Conservation (phyloP, 1,140 invertebrate species). For the Plutomurus gul region DNA sequence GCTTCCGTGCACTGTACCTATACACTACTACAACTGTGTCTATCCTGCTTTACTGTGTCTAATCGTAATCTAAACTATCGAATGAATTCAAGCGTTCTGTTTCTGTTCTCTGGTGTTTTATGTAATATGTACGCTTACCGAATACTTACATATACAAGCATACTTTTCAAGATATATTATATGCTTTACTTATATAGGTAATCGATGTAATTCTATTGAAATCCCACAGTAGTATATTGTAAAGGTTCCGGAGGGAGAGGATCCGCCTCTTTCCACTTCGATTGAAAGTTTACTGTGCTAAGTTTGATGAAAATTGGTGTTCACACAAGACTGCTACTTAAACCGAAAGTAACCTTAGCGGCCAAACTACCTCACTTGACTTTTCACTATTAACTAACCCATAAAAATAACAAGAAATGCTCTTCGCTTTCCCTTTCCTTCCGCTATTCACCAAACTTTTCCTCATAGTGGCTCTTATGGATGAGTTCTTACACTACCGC, state of each 20-base stretch:
- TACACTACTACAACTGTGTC: background rate
- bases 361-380: background rate
- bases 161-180: too few relatives aligned
- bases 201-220: constrained; percentile 23
- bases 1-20: too few relatives aligned
- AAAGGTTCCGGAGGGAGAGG: constrained; percentile 16
- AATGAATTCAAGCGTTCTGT: too few relatives aligned
- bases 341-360: background rate
- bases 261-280: constrained; percentile 22
- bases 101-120: background rate
- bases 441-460: background rate
- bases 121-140: background rate
- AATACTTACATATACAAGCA: too few relatives aligned
- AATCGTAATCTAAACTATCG: too few relatives aligned
- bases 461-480: too few relatives aligned
- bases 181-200: too few relatives aligned
- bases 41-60: too few relatives aligned
- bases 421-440: background rate
- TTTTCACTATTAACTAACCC: background rate
- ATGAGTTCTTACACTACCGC: too few relatives aligned
- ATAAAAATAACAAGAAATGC: constrained; percentile 14
- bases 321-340: constrained; percentile 4
- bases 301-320: constrained; percentile 20
- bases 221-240: constrained; percentile 11
- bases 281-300: constrained; percentile 22